These are phyloP conservation scores for Heliothis subflexa DNA, from an alignment of 1,140 invertebrate genomes.

Conservation along the genomic window DNA sequence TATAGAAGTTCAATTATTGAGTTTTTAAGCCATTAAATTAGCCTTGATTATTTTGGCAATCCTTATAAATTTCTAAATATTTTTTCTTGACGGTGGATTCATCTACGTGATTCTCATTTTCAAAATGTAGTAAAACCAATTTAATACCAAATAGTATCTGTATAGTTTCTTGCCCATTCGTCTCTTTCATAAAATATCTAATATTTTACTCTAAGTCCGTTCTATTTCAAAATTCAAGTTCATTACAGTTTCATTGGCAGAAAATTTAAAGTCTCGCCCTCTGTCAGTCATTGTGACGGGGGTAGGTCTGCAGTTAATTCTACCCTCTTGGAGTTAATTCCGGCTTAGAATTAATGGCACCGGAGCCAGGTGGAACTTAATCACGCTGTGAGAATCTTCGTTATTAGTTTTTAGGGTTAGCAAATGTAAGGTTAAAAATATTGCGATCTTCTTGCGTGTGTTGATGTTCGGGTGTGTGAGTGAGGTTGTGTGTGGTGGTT, in stretches of 20 bases:
- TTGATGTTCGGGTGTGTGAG: too few relatives aligned
- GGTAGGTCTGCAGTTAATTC: slow-evolving; percentile 30
- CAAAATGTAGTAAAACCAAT: too few relatives aligned
- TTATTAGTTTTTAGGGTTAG: background rate
- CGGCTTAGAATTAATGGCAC: background rate
- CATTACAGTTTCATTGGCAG: slow-evolving; percentile 14
- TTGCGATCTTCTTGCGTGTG: too few relatives aligned
- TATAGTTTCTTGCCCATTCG: too few relatives aligned
- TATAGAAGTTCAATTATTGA: too few relatives aligned
- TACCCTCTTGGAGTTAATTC: slow-evolving; percentile 25
- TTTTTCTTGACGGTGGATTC: too few relatives aligned
- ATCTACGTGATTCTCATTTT: too few relatives aligned
- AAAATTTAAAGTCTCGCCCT: background rate
- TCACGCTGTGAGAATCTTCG: background rate
- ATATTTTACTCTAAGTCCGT: background rate
- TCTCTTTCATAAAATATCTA: background rate
- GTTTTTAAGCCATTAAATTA: too few relatives aligned
- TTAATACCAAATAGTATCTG: too few relatives aligned
- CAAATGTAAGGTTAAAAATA: background rate
- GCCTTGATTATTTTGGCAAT: too few relatives aligned
- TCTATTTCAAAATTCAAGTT: background rate
- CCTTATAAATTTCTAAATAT: too few relatives aligned
- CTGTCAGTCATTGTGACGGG: slow-evolving; percentile 29
- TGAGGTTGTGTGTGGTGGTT: background rate
- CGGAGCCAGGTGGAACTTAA: slow-evolving; percentile 2